Evolutionary conservation across 2,888 invertebrate genomes (phyloP).

Genomic region (Fragum fragum): DNA sequence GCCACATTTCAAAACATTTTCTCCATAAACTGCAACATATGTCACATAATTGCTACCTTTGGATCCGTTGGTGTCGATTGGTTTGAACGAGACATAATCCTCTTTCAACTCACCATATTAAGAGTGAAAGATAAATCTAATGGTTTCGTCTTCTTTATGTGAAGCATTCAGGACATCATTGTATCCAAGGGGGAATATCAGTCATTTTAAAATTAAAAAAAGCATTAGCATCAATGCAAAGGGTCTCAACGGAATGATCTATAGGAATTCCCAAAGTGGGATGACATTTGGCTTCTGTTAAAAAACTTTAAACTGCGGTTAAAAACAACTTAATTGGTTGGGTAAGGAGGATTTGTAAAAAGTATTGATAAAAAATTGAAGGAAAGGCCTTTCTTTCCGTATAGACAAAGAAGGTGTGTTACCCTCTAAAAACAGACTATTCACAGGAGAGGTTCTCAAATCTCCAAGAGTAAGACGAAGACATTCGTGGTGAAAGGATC

Average conservation of each 20-base stretch:
- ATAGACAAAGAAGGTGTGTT: constrained; percentile 32
- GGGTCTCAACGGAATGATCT: neutral
- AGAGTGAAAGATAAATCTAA: constrained; percentile 3
- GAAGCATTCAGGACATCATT: constrained; percentile 15
- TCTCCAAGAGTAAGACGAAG: constrained; percentile 45
- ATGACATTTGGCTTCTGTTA: constrained; percentile 12
- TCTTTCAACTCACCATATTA: constrained; percentile 18
- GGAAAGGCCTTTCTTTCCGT: constrained; percentile 10
- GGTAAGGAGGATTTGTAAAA: constrained; percentile 14
- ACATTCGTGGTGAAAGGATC: constrained; percentile 60
- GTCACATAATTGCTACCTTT: constrained; percentile 22
- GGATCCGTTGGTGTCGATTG: constrained; percentile 41
- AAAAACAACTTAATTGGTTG: constrained; percentile 24
- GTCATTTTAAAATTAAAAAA: neutral
- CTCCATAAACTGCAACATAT: neutral
- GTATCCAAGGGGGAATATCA: constrained; percentile 21
- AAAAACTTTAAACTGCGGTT: constrained; percentile 13
- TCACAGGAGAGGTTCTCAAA: constrained; percentile 47
- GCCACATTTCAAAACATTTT: neutral
- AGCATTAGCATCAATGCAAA: neutral
- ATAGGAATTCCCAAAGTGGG: constrained; percentile 24
- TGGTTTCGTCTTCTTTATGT: constrained; percentile 7
- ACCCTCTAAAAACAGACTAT: constrained; percentile 51
- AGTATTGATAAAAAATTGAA: constrained; percentile 29
- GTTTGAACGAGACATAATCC: neutral